Conservation (phyloP, 2,888 invertebrate genomes). For the Sarcophaga caerulescens region DNA sequence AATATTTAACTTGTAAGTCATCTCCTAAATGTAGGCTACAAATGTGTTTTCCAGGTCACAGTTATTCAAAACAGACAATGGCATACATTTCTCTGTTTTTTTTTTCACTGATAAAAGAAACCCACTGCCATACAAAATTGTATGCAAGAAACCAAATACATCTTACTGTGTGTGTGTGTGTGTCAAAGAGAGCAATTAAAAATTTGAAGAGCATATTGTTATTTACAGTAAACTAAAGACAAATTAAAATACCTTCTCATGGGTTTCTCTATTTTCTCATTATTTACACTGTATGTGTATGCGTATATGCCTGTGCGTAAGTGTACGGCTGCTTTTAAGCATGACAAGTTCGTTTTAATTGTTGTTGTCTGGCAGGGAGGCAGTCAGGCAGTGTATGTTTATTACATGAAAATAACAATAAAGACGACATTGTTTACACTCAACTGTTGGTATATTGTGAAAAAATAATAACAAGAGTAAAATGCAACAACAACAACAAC, state of each 20-base stretch:
- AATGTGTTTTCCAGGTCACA: neutral
- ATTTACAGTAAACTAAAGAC: neutral
- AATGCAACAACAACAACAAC: conserved; percentile 2
- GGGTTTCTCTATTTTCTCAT: neutral
- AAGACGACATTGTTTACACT: neutral
- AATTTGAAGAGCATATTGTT: neutral
- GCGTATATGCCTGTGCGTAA: no score
- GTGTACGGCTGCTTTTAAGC: neutral
- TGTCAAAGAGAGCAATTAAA: neutral
- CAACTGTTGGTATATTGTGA: neutral
- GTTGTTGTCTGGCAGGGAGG: conserved; percentile 36
- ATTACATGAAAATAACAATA: neutral
- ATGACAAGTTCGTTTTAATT: conserved; percentile 47
- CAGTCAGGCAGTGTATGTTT: neutral
- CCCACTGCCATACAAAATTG: neutral
- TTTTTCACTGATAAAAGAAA: neutral
- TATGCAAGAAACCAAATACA: neutral
- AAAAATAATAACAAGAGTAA: neutral
- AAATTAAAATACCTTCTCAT: neutral
- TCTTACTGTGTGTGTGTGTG: neutral
- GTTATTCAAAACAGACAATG: neutral
- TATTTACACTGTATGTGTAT: neutral
- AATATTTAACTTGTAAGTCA: neutral
- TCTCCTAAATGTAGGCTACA: neutral
- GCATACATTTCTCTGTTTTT: neutral